These are phyloP conservation scores for Beroe ovata DNA, from an alignment of 37 sponge, comb jelly and placozoan genomes.

Conservation along the genomic window DNA sequence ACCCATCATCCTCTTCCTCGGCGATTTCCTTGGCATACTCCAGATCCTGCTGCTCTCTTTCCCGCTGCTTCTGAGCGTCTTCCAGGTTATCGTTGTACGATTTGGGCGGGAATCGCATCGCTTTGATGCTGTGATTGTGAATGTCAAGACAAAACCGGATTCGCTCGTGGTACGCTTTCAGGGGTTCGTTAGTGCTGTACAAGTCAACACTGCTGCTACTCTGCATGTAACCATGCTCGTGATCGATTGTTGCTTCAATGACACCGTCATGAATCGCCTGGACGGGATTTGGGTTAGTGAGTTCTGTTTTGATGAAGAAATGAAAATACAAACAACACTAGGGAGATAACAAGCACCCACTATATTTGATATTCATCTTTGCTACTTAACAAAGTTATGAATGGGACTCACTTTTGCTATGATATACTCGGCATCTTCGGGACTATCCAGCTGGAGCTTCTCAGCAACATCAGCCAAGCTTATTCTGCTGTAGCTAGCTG, in stretches of 20 bases:
- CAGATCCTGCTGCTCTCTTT: conserved; percentile 85
- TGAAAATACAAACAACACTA: too few species aligned
- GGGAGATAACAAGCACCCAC: too few species aligned
- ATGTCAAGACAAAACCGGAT: conserved; percentile 92
- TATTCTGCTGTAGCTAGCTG: conserved; percentile 76
- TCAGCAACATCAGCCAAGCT: conserved; percentile 88
- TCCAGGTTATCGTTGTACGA: conserved; percentile 84
- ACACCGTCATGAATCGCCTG: conserved; percentile 91
- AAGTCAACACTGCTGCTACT: conserved; percentile 88
- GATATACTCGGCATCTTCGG: conserved; percentile 95
- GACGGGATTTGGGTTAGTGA: too few species aligned
- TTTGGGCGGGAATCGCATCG: conserved; percentile 85
- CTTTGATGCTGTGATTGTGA: conserved; percentile 91
- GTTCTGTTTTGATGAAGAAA: too few species aligned
- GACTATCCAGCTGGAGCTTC: conserved; percentile 87
- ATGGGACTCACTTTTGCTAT: conserved; percentile 80
- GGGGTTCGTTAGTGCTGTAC: conserved; percentile 91
- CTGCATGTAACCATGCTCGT: conserved; percentile 88
- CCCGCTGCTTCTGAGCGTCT: conserved; percentile 75
- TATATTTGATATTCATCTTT: too few species aligned
- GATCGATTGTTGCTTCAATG: conserved; percentile 91
- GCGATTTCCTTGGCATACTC: conserved; percentile 88
- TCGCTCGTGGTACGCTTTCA: conserved; percentile 89
- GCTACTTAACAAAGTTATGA: too few species aligned
- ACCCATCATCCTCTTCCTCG: conserved; percentile 85